Conservation (phyloP, 2,113 vertebrate species). For the Muscicapa adusta region DNA sequence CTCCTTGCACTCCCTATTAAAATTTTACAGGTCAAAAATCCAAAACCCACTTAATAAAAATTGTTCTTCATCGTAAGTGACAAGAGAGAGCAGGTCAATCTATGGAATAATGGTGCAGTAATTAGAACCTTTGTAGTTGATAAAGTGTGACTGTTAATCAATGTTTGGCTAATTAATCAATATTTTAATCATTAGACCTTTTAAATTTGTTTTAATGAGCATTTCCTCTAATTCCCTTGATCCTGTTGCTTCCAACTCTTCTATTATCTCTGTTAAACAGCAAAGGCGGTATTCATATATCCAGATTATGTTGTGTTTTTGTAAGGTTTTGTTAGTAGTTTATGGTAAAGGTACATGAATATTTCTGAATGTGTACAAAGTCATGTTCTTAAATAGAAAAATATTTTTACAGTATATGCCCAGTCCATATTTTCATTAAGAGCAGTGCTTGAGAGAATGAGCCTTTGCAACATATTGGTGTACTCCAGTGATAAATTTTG, state of each 20-base stretch:
- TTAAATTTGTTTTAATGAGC: constrained; percentile 90
- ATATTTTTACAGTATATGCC: not conserved
- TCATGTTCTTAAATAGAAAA: not conserved
- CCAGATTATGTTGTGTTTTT: not conserved
- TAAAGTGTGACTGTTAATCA: constrained; percentile 98
- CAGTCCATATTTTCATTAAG: not conserved
- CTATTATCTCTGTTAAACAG: constrained; percentile 80
- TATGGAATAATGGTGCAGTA: constrained; percentile 88
- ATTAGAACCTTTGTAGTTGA: constrained; percentile 95
- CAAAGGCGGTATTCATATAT: constrained; percentile 65
- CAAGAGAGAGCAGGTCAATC: constrained; percentile 90
- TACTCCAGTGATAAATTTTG: not conserved
- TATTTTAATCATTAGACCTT: constrained; percentile 99
- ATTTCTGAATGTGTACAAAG: not conserved
- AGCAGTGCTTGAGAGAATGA: not conserved
- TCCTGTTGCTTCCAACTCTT: constrained; percentile 76
- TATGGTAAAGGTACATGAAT: not conserved
- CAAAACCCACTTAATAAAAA: constrained; percentile 97
- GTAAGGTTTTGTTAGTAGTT: not conserved
- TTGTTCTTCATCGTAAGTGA: constrained; percentile 93
- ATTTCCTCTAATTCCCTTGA: constrained; percentile 92
- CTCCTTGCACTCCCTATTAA: constrained; percentile 91
- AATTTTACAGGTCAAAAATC: constrained; percentile 99
- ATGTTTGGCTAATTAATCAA: constrained; percentile 99
- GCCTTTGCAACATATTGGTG: not conserved